Percentiles rank a stretch among this genome's conserved stretches.
phyloP scores from a whole-genome alignment of 2,113 vertebrate species.

The Elephantulus edwardii region DNA sequence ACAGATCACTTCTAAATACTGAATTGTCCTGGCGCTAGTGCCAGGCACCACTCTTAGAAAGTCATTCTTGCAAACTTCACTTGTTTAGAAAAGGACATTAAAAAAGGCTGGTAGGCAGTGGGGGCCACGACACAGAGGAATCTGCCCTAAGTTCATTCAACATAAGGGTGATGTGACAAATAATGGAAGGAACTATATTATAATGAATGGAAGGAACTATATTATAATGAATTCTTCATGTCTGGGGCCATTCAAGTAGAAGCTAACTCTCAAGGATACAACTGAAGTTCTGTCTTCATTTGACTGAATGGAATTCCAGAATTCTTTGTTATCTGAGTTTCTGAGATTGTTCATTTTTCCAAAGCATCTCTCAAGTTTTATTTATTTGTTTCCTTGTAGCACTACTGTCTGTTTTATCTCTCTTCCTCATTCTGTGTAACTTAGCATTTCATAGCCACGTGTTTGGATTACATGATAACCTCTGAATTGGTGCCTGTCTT shows the following conservation, averaged over 20 bases:
- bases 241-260: background rate
- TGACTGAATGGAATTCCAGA: background rate
- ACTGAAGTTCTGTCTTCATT: constrained; percentile 2
- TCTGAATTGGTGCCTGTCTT: background rate
- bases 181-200: background rate
- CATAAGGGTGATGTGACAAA: background rate
- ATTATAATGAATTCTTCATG: background rate
- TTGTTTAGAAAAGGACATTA: constrained; percentile 12
- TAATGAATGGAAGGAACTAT: background rate
- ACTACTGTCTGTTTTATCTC: background rate
- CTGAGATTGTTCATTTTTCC: constrained; percentile 29
- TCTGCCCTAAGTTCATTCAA: background rate
- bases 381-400: background rate
- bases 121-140: background rate
- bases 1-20: background rate
- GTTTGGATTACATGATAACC: background rate
- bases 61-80: background rate
- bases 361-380: background rate
- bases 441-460: background rate
- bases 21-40: background rate
- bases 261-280: background rate
- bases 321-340: constrained; percentile 10
- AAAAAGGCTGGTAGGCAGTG: background rate
- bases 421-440: background rate
- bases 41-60: background rate